Conservation (phyloP, 1,140 invertebrate genomes). For the Andrena cerasifolii region DNA sequence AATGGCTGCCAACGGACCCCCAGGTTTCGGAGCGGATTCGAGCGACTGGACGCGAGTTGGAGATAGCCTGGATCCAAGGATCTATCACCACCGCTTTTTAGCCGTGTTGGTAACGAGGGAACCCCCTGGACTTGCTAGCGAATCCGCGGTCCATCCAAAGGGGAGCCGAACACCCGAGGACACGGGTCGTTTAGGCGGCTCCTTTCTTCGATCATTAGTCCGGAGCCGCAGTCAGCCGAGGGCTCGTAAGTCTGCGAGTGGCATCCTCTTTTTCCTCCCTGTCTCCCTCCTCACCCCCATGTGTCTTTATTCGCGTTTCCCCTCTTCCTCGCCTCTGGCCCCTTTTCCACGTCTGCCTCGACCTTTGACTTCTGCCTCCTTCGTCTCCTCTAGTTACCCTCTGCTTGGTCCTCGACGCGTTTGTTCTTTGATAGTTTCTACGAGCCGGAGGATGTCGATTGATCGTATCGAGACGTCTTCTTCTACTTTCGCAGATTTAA, state of each 20-base stretch:
- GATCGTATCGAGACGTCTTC: background rate
- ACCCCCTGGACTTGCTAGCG: slow-evolving; percentile 50
- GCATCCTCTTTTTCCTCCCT: slow-evolving; percentile 48
- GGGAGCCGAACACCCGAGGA: slow-evolving; percentile 78
- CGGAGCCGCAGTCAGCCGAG: slow-evolving; percentile 63
- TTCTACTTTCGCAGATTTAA: no score
- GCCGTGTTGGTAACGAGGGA: slow-evolving; percentile 62
- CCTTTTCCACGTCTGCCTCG: slow-evolving; percentile 47
- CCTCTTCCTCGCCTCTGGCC: slow-evolving; percentile 13
- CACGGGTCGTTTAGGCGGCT: slow-evolving; percentile 81
- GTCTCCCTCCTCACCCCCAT: slow-evolving; percentile 43
- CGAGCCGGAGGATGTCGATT: no score
- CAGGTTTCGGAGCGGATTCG: background rate
- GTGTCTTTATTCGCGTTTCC: slow-evolving; percentile 59
- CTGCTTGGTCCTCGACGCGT: slow-evolving; percentile 14
- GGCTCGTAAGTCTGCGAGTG: slow-evolving; percentile 62
- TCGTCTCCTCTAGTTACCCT: background rate
- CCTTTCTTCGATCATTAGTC: slow-evolving; percentile 81
- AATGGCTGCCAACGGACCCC: no score
- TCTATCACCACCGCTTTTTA: slow-evolving; percentile 16
- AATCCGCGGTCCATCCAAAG: slow-evolving; percentile 56
- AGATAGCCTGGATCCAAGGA: no score
- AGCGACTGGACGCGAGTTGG: background rate
- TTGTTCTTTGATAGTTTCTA: background rate
- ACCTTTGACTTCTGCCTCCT: background rate